Base-by-base conservation (phyloP, 2,888 invertebrate genomes). In the Drosophila buzzatii region DNA sequence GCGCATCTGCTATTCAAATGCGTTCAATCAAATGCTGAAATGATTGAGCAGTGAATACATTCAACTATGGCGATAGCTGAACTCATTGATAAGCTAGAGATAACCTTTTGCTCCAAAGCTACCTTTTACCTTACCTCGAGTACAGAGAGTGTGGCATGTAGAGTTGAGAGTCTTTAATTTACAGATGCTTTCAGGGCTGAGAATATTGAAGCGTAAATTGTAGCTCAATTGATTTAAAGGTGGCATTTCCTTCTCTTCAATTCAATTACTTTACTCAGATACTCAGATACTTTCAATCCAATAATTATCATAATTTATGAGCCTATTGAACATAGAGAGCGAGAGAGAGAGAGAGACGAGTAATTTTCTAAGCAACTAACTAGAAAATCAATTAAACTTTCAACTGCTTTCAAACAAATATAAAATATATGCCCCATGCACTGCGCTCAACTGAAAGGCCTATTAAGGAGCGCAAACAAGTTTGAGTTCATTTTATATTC, bases 1-100 rank as follows among this genome's bases (percentile, higher is more conserved):
- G 35, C 5, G 3, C 6, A n/a, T 27, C 7, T 56, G 37, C 37
- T 33, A 27, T 41, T 41, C 18, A 27, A 41, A 41, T 41, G n/a
- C 55, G 20, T 33, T 44, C 85, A 78, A 83, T 82, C 84, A 81
- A 77, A 59, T 61, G 62, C 69, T 63, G 66, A 73, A 74, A 44
- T 55, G 45, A 59, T 51, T 45, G 56, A 33, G 39, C 20, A 56
- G 51, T 59, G 56, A 23, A 23, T 16, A 12, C 4, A 42, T 58
- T 53, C 55, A 39, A 16, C n/a, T 55, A n/a, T 12, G 27, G 27
- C 27, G 12, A 12, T 60, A 49, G 60, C 44, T 66, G 59, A 14
- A 14, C n/a, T 8, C 31, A 31, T 41, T 47, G 35, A 52, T 14
- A n/a, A 3, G 16, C 3, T 9, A 20, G 20, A 52, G 52, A 4